Percentiles rank a stretch among this genome's conserved stretches.
phyloP scores from a whole-genome alignment of 1,140 invertebrate species.

The Neodiprion lecontei region DNA sequence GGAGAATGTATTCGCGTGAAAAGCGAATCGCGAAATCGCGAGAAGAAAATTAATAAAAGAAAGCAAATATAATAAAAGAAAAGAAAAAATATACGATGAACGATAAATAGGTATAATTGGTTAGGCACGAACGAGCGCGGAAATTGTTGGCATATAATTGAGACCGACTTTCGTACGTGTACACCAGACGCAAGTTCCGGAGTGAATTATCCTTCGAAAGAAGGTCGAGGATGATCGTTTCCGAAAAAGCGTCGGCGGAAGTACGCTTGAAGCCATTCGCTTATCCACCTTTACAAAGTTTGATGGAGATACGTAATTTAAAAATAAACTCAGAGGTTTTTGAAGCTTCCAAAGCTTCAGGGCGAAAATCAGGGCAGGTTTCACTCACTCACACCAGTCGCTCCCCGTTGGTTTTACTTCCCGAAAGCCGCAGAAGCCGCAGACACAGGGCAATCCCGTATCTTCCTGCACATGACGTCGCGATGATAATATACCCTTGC shows the following conservation, averaged over 20 bases:
- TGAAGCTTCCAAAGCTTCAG: no score
- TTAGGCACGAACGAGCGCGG: not conserved
- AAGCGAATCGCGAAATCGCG: not conserved
- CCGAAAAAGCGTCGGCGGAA: not conserved
- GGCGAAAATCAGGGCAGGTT: no score
- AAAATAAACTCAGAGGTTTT: no score
- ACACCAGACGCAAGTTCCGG: not conserved
- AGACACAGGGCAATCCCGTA: not conserved
- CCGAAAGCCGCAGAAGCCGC: not conserved
- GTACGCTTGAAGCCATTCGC: not conserved
- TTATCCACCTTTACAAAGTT: not conserved
- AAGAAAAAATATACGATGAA: not conserved
- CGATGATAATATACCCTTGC: not conserved
- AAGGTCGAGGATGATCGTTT: not conserved
- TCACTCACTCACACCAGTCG: no score
- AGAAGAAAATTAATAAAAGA: not conserved
- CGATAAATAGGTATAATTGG: not conserved
- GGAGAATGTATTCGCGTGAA: not conserved
- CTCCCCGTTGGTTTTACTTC: not conserved
- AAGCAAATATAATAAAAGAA: not conserved
- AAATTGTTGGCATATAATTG: not conserved
- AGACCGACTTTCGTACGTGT: not conserved
- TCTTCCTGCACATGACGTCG: no score
- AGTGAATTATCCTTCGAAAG: not conserved
- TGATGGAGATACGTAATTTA: no score